Evolutionary conservation across 2,113 vertebrate species (phyloP), one percentile per base, ranked within the genome.

Genomic region (Anthoscopus minutus): DNA sequence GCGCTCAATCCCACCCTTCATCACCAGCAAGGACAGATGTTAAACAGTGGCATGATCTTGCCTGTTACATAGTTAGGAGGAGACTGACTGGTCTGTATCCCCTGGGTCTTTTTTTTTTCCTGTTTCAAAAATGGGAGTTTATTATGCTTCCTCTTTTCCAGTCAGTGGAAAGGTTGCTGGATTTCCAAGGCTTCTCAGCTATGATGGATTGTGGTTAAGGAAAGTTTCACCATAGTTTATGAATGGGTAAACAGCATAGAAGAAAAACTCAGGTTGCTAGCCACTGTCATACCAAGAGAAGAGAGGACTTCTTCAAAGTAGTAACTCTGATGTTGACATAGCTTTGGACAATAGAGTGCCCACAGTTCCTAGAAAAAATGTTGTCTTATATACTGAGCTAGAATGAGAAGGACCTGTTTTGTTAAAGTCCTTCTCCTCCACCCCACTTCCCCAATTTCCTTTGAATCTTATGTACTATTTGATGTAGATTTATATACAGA

Each of bases 371-470:
- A 78, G 35, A 54, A 76, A 71, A 82, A 27, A 30, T 2, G 0
- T n/a, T 44, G 15, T 50, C 27, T 47, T 81, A 10, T 57, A 13
- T 45, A 28, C 37, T 28, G 35, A 77, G 27, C 16, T 15, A 54
- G 30, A 64, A 71, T 3, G 4, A 72, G 33, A 85, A 54, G 5
- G 5, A 50, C 6, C 42, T 40, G 11, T 28, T 65, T 48, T 48
- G 51, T 48, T 33, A 67, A 54, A 8, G 10, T 66, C 27, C 8
- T 58, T 90, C 61, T 82, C 11, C 10, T 3, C 7, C 22, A 65
- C 8, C 1, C 4, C 8, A 8, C 20, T 45, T 18, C 8, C 21
- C 9, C 6, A 2, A 18, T 15, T 6, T 23, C 11, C 7, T 38
- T 38, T 60, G 31, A 37, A 20, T 86, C 20, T 10, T 42, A 20